Evolutionary conservation across 2,797 vertebrate genomes (phyloP), one percentile per base, ranked within the genome.

Genomic region (Cygnus olor): DNA sequence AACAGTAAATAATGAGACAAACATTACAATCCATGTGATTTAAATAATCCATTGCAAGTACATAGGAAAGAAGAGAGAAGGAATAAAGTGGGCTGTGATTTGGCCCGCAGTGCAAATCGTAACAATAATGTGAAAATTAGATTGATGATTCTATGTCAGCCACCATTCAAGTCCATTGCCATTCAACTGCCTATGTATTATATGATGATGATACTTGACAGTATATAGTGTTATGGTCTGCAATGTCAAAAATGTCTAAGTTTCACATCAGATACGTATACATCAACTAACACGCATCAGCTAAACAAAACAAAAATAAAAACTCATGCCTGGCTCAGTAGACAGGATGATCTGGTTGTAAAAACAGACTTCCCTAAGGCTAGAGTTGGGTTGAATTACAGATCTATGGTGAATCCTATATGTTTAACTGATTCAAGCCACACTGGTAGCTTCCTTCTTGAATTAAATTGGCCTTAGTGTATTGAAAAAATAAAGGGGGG

Each of bases 11-110:
- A 0, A 77, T 38, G 21, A 93, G 70, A 72, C 51, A 25, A 47
- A 22, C 24, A 49, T 89, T 84, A 85, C 49, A 94, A 76, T 93
- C 90, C 76, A 80, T 69, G 30, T 64, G n/a, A 83, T 73, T 96
- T 47, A 83, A 93, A 82, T 73, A 87, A 95, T 88, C 64, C 74
- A 49, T 74, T 87, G 8, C 18, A 34, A 69, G 73, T 69, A 94
- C 30, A 34, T 34, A 27, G 9, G 47, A 71, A 76, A 65, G 64
- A 82, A 56, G 34, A 64, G 9, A 53, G 34, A 72, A 92, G 6
- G 11, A 8, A 6, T 69, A 16, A 85, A 89, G 51, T 64, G 24
- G 19, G 11, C 34, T 90, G 6, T 56, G 18, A 24, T 45, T n/a
- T 81, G 21, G 6, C 14, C n/a, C 8, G 42, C 38, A 58, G 12